Evolutionary conservation across 1,140 invertebrate genomes (phyloP), one percentile per base, ranked within the genome.

Genomic region (Lucilia sericata): DNA sequence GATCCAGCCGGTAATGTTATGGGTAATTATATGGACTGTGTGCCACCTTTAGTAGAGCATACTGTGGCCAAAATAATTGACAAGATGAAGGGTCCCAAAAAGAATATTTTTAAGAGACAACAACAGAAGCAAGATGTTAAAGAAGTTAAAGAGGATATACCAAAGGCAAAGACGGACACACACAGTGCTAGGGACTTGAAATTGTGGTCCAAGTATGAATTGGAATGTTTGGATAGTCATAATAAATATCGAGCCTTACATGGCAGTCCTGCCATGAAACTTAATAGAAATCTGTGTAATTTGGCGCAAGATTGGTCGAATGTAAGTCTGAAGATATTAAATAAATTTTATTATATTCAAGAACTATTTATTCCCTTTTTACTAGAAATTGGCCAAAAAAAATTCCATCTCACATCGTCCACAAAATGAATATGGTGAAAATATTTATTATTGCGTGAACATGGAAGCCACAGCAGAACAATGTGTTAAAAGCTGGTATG

Each of bases 401-500:
- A 25, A 55, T 13, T 25, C 65, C 51, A 19, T 85, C 19, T 74
- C 87, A 74, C 97, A 98, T 88, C 94, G 96, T 47, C 93, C 94
- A 30, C 94, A 95, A 86, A 93, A 93, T 84, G 93, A 94, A 30
- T 96, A 96, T 89, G 96, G 96, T 1, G 96, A 97, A 89, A 97
- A 97, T 89, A 94, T 97, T 83, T 97, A 95, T 87, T 94, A 95
- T 90, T 93, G 94, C 7, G 94, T 94, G 83, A 94, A 94, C n/a
- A 88, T 84, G 55, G 70, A 91, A 17, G 92, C 93, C 0, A 89
- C 91, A 12, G 93, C 93, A 0, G 88, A 91, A n/a, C 93, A 94
- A 87, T 93, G 93, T 9, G 92, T 94, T 12, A 92, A 91, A 10
- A 92, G 92, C 85, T 95, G 94, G 94, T 95, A 94, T 85, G 91